Percentiles rank a stretch among this genome's conserved stretches.
Conservation (phyloP, 2,113 vertebrate genomes). For the Brachypodius melanocephalos region DNA sequence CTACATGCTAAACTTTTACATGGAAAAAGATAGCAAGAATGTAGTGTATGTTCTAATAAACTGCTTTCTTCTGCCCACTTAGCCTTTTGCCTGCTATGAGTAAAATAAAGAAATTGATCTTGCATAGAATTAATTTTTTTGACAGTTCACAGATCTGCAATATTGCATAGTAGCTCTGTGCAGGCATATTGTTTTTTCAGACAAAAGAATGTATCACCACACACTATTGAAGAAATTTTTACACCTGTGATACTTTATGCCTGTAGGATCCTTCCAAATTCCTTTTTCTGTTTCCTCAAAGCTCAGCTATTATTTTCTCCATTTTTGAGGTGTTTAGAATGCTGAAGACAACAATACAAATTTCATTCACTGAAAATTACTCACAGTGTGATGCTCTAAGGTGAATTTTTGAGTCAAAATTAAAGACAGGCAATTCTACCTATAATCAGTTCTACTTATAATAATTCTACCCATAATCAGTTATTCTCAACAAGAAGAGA, state of each 20-base stretch:
- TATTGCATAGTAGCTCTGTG: neutral
- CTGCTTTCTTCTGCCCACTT: neutral
- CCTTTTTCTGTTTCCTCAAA: neutral
- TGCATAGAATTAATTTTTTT: neutral
- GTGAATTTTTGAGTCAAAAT: neutral
- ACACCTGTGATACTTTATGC: neutral
- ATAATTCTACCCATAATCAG: neutral
- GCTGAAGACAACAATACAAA: neutral
- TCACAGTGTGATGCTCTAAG: neutral
- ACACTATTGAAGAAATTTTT: neutral
- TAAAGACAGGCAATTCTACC: neutral
- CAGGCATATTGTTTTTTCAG: neutral
- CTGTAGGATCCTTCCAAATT: neutral
- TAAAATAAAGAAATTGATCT: neutral
- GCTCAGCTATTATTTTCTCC: accelerated
- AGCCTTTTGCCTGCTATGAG: neutral
- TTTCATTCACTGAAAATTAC: neutral
- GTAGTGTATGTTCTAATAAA: neutral
- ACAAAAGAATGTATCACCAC: neutral
- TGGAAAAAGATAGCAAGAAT: neutral
- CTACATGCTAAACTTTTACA: neutral
- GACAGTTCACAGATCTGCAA: neutral
- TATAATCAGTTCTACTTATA: neutral
- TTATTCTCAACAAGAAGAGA: neutral
- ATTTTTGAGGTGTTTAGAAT: neutral